Conservation (phyloP, 2,797 vertebrate species). For the Chromis chromis region DNA sequence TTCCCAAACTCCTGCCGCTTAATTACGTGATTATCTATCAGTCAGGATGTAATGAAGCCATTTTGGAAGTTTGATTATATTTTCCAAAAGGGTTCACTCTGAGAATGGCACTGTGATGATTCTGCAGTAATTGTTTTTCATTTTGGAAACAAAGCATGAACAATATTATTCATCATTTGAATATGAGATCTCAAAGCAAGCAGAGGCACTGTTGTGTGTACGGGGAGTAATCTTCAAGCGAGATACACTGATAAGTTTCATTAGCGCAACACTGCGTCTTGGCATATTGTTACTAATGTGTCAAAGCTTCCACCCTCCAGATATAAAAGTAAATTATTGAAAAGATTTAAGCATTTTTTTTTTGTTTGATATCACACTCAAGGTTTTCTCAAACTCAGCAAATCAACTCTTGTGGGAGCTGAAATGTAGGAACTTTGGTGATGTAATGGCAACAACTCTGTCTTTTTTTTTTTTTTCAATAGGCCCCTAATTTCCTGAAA, state of each 20-base stretch:
- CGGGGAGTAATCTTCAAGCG: constrained; percentile 16
- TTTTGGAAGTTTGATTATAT: constrained; percentile 45
- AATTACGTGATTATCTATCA: constrained; percentile 48
- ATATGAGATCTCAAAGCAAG: constrained; percentile 12
- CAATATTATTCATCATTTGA: constrained; percentile 27
- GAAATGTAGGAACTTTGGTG: not conserved
- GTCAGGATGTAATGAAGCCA: constrained; percentile 31
- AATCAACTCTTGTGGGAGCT: not conserved
- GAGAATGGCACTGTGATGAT: constrained; percentile 26
- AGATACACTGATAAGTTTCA: constrained; percentile 9
- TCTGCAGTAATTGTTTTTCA: constrained; percentile 33
- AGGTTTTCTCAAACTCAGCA: not conserved
- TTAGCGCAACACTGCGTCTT: not conserved
- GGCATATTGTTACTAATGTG: not conserved
- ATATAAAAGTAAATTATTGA: too few relatives aligned
- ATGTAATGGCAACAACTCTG: not conserved
- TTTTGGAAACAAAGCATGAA: constrained; percentile 39
- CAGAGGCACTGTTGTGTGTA: not conserved
- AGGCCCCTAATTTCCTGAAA: constrained; percentile 19
- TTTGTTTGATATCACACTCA: not conserved
- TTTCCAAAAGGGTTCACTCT: constrained; percentile 33
- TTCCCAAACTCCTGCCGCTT: constrained; percentile 40
- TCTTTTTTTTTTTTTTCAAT: constrained; percentile 46
- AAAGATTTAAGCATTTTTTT: not conserved
- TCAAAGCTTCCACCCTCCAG: not conserved